phyloP scores from a whole-genome alignment of 2,797 vertebrate species.

The Cuculus canorus region DNA sequence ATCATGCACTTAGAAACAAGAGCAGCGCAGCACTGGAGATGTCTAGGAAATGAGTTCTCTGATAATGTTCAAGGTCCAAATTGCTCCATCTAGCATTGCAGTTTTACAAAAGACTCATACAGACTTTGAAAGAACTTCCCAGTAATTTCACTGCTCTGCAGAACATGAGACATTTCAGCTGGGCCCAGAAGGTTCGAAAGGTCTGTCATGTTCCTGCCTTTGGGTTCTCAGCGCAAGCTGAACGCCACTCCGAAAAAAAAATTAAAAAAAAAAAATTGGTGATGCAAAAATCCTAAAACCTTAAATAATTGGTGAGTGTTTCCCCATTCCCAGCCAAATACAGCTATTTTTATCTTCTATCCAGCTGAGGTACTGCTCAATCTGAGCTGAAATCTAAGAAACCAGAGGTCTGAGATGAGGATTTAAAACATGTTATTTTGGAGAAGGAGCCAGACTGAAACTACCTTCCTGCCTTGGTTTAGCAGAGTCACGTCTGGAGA shows the following conservation, averaged over 20 bases:
- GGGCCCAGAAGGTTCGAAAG: not conserved
- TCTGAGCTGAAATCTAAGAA: not conserved
- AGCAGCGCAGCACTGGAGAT: not conserved
- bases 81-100: not conserved
- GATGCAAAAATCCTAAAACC: not conserved
- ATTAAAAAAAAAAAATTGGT: not conserved
- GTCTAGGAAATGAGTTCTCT: not conserved
- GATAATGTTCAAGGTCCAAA: not conserved
- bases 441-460: not conserved
- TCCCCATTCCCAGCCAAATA: too few relatives aligned
- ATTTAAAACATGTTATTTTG: not conserved
- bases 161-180: not conserved
- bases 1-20: not conserved
- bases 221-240: not conserved
- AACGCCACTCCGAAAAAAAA: not conserved
- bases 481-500: not conserved
- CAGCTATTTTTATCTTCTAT: not conserved
- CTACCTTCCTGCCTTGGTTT: not conserved
- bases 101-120: not conserved
- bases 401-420: not conserved
- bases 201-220: not conserved
- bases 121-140: not conserved
- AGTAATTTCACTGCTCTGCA: not conserved
- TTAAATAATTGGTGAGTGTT: not conserved
- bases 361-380: not conserved